Evolutionary conservation across 1,140 invertebrate species (phyloP).

Genomic region (Cydia splendana): DNA sequence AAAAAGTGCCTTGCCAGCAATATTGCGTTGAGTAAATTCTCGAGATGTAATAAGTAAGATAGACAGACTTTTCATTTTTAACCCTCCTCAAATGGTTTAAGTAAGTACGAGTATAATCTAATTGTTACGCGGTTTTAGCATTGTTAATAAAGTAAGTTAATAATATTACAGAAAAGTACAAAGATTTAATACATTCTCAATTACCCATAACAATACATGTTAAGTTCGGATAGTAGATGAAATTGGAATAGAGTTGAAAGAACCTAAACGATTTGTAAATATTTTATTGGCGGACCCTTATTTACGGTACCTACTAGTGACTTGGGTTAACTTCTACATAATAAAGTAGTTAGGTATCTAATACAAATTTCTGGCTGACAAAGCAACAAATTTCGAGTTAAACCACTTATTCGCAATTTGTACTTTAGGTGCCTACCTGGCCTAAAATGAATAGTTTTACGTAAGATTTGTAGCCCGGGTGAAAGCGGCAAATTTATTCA

Average conservation of each 20-base stretch:
- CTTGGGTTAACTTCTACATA: neutral
- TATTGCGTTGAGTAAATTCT: conserved; percentile 35
- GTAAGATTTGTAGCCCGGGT: neutral
- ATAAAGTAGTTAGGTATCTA: neutral
- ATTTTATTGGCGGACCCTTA: neutral
- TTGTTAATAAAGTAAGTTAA: neutral
- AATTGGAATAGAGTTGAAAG: neutral
- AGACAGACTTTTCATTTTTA: conserved; percentile 5
- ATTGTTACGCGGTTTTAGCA: neutral
- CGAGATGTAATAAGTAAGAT: conserved; percentile 12
- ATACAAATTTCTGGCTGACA: neutral
- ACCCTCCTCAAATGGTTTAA: neutral
- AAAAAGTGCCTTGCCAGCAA: conserved; percentile 40
- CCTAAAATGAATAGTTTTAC: conserved; percentile 28
- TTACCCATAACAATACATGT: neutral
- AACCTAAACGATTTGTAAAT: neutral
- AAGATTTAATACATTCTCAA: neutral
- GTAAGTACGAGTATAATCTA: neutral
- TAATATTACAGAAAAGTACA: neutral
- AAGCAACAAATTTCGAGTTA: neutral
- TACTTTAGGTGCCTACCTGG: neutral
- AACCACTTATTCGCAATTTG: neutral
- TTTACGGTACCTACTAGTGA: neutral
- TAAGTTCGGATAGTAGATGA: neutral
- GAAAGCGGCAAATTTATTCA: conserved; percentile 30